Evolutionary conservation across 2,888 invertebrate species (phyloP).

Genomic region (Euspilapteryx auroguttella): DNA sequence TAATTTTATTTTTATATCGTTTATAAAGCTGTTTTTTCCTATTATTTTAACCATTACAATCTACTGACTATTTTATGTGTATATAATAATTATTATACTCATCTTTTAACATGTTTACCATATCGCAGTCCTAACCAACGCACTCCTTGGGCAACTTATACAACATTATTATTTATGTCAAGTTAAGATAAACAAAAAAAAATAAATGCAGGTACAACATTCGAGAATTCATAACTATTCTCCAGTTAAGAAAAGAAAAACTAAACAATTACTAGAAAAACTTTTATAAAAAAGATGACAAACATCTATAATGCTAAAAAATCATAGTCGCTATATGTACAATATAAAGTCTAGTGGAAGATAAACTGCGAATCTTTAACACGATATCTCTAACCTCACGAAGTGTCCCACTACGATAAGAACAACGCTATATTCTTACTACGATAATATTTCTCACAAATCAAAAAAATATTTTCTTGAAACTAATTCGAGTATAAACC

Average conservation of each 20-base stretch:
- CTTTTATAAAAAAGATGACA: conserved; percentile 37
- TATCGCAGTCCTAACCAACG: conserved; percentile 32
- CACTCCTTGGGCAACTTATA: conserved; percentile 33
- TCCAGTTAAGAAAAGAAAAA: conserved; percentile 44
- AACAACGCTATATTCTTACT: conserved; percentile 38
- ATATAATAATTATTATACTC: conserved; percentile 27
- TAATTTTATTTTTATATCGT: conserved; percentile 18
- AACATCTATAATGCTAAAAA: conserved; percentile 45
- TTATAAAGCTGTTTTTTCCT: conserved; percentile 56
- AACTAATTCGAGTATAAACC: conserved; percentile 60
- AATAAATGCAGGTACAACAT: conserved; percentile 63
- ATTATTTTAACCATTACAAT: conserved; percentile 33
- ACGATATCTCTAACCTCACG: conserved; percentile 38
- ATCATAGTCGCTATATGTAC: conserved; percentile 38
- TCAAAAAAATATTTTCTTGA: conserved; percentile 57
- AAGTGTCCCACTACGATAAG: conserved; percentile 40
- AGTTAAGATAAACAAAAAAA: conserved; percentile 48
- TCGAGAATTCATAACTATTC: conserved; percentile 54
- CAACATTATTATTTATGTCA: conserved; percentile 54
- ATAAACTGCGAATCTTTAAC: conserved; percentile 61
- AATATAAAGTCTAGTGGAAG: conserved; percentile 52
- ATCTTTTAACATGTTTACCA: conserved; percentile 14
- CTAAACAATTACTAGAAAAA: conserved; percentile 52
- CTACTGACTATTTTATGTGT: conserved; percentile 53
- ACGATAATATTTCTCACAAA: conserved; percentile 45